Conservation (phyloP, 2,888 invertebrate genomes). For the Lingula anatina region DNA sequence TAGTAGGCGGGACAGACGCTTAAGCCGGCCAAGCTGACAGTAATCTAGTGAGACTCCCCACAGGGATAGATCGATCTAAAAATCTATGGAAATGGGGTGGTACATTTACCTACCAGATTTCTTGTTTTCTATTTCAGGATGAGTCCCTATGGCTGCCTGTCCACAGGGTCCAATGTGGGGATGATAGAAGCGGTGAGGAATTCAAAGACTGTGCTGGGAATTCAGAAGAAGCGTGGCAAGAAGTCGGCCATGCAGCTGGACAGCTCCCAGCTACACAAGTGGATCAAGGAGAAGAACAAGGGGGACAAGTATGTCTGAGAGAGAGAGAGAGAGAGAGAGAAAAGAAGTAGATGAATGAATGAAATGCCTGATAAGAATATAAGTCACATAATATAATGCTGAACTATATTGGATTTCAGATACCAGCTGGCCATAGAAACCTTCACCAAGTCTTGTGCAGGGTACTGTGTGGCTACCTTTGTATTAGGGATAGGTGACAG, state of each 20-base stretch:
- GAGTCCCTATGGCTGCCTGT: slow-evolving; percentile 59
- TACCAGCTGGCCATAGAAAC: slow-evolving; percentile 59
- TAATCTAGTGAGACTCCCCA: no score
- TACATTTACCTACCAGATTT: background rate
- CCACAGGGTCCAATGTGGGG: slow-evolving; percentile 56
- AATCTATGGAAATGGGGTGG: no score
- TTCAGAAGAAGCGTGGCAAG: slow-evolving; percentile 56
- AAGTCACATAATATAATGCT: no score
- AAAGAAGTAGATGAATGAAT: background rate
- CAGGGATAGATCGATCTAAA: no score
- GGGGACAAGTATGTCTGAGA: slow-evolving; percentile 28
- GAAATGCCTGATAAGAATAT: no score
- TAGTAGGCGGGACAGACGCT: no score
- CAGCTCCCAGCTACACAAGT: slow-evolving; percentile 55
- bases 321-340: background rate
- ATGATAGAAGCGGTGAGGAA: slow-evolving; percentile 59
- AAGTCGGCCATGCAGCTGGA: slow-evolving; percentile 56
- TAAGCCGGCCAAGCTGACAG: no score
- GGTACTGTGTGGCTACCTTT: slow-evolving; percentile 62
- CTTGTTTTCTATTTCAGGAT: slow-evolving; percentile 43
- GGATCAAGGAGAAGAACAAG: slow-evolving; percentile 55
- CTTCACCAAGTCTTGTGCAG: slow-evolving; percentile 61
- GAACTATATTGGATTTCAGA: slow-evolving; percentile 27
- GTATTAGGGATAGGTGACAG: slow-evolving; percentile 62
- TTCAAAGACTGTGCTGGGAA: slow-evolving; percentile 60